phyloP scores from a whole-genome alignment of 2,888 invertebrate species.

The Eledone cirrhosa region DNA sequence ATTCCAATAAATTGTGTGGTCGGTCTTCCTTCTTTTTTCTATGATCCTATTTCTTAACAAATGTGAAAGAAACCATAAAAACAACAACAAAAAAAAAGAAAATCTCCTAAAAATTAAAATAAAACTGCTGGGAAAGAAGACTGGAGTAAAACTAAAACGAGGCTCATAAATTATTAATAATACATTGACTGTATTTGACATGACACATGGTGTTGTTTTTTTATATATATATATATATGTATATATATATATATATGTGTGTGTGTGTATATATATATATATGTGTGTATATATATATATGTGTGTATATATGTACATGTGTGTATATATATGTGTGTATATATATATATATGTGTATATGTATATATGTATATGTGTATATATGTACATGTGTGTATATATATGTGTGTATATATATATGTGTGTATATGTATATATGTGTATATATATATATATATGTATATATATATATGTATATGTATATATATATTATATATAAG shows the following conservation, averaged over 20 bases:
- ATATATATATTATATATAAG: slow-evolving; percentile 12
- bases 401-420: not conserved
- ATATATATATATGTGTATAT: not conserved
- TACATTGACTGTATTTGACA: not conserved
- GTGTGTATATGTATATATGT: not conserved
- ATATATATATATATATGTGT: too few species aligned
- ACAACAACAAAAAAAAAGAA: too few species aligned
- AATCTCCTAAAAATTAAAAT: too few species aligned
- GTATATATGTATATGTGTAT: slow-evolving; percentile 1
- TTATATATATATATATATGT: not conserved
- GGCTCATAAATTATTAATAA: not conserved
- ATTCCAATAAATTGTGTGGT: too few species aligned
- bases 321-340: not conserved
- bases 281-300: not conserved
- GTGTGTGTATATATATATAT: not conserved
- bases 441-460: not conserved
- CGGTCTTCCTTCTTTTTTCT: too few species aligned
- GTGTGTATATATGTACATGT: not conserved
- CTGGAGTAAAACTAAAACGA: too few species aligned
- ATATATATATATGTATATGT: not conserved
- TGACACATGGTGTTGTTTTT: not conserved
- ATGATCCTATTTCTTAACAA: too few species aligned
- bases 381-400: not conserved
- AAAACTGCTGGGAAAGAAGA: too few species aligned
- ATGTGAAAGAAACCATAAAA: too few species aligned